These are phyloP conservation scores for Turdus rufiventris DNA, from an alignment of 2,113 vertebrate genomes.

Conservation along the genomic window DNA sequence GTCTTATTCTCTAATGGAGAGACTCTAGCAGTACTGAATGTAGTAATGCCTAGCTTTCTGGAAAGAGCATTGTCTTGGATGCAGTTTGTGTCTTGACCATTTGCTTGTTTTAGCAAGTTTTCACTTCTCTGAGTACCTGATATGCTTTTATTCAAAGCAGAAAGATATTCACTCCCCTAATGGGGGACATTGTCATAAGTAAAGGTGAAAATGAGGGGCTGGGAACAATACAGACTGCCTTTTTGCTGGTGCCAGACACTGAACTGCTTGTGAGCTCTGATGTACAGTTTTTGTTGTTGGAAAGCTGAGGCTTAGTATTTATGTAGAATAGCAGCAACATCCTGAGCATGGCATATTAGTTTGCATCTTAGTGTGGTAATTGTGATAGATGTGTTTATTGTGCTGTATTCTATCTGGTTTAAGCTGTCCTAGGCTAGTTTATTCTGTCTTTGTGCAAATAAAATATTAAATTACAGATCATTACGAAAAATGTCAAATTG, in stretches of 20 bases:
- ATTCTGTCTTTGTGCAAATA: background rate
- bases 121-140: background rate
- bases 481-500: background rate
- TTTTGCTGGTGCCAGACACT: rapidly evolving
- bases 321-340: background rate
- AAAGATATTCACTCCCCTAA: background rate
- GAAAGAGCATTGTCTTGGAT: background rate
- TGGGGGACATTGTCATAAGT: background rate
- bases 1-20: background rate
- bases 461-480: background rate
- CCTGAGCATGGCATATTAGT: background rate
- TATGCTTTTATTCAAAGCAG: background rate
- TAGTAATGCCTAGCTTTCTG: background rate
- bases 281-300: background rate
- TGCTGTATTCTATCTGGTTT: background rate
- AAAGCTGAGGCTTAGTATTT: background rate
- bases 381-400: background rate
- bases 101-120: background rate
- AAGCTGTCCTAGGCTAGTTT: background rate
- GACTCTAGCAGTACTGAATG: background rate
- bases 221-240: background rate
- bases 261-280: background rate
- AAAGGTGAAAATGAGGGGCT: background rate
- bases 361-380: background rate
- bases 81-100: background rate